A percentile compares a stretch with the other conserved stretches of the same genome.
Conservation (phyloP, 2,888 invertebrate species). For the Rhaphigaster nebulosa region DNA sequence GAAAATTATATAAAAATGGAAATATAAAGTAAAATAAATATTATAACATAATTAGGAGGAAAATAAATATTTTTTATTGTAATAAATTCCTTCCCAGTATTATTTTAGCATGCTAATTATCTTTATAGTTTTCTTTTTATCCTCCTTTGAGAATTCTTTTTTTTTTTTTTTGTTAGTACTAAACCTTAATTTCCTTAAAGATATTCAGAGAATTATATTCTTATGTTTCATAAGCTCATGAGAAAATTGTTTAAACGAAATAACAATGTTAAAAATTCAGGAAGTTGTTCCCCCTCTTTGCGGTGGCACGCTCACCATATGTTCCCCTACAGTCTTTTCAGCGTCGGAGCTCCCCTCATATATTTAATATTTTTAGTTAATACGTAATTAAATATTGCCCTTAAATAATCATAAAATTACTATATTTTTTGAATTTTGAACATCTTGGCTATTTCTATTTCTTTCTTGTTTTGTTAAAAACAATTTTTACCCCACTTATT, state of each 20-base stretch:
- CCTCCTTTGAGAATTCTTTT: background rate
- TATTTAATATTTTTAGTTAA: background rate
- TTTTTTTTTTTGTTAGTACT: too few species aligned
- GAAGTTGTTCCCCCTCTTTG: background rate
- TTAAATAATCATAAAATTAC: background rate
- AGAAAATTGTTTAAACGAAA: conserved; percentile 48
- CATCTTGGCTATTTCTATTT: too few species aligned
- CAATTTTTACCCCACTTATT: too few species aligned
- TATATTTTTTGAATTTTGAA: too few species aligned
- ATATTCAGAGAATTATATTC: background rate
- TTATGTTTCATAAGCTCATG: conserved; percentile 30
- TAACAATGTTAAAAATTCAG: conserved; percentile 46
- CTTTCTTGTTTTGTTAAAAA: too few species aligned
- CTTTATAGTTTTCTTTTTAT: background rate
- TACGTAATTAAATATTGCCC: background rate
- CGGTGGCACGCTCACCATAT: conserved; percentile 16
- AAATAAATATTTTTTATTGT: background rate
- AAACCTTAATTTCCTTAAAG: background rate
- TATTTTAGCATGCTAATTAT: background rate
- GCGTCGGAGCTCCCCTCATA: background rate
- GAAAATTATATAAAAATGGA: too few species aligned
- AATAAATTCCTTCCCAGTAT: background rate
- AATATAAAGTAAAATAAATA: too few species aligned
- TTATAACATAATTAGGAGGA: too few species aligned
- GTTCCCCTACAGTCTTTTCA: background rate